Evolutionary conservation across 2,888 invertebrate species (phyloP), one percentile per base, ranked within the genome.

Genomic region (Tenthredo livida): DNA sequence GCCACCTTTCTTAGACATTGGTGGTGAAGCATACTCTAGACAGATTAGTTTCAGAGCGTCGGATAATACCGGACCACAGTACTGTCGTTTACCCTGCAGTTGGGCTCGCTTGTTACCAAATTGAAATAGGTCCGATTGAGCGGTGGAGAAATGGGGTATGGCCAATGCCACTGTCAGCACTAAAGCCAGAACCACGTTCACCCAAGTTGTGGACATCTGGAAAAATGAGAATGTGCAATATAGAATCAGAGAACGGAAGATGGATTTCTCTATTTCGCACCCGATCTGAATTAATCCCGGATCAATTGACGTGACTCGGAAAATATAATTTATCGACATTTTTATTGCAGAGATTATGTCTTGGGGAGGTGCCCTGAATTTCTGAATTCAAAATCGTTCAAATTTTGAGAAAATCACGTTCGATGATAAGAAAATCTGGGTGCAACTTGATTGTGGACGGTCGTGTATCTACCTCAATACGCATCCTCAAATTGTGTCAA

Each of bases 1-100:
- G 84, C 86, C 90, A 86, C 88, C 92, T 86, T 92, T 93, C 86
- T 92, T 91, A 87, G 92, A 92, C 90, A 93, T 91, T 9, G 90
- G 86, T 86, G 93, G 47, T 47, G 47, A 47, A 47, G 47, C 47
- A 15, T 47, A 47, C 12, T 47, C 47, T 47, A 12, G 0, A 47
- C 47, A 47, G 3, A 47, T 12, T 4, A 47, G 0, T 47, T 91
- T 90, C 33, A 94, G 88, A 7, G 91, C 90, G 85, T 91, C 91
- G 7, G 94, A 90, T 37, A 94, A 89, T 83, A 89, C 87, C 80
- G 88, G 89, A 73, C 94, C 94, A 87, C 94, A 94, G 87, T 93
- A 93, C 84, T 91, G 91, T 25, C 88, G 89, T 50, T 84, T 7
- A 17, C 9, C 25, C 47, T 47, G 12, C 3, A 25, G 10, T 33